phyloP scores from a whole-genome alignment of 1,140 invertebrate species.

The Drosophila bocqueti region DNA sequence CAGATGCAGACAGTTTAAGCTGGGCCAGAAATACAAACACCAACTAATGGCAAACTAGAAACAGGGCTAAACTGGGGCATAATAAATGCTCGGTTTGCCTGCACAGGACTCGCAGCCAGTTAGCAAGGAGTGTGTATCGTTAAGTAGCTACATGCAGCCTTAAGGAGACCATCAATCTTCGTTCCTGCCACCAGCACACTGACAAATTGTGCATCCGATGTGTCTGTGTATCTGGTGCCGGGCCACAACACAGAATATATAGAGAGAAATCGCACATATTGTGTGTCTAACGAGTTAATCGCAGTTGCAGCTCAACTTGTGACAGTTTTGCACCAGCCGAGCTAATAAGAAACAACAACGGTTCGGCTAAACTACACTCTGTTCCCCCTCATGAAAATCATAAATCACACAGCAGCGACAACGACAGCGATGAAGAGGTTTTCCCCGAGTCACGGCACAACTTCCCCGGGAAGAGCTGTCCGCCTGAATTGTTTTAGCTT shows the following conservation, averaged over 20 bases:
- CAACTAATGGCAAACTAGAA: constrained; percentile 31
- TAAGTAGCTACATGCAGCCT: constrained; percentile 62
- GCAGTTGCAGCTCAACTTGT: constrained; percentile 66
- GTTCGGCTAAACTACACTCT: constrained; percentile 16
- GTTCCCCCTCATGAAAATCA: constrained; percentile 55
- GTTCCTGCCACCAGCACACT: constrained; percentile 59
- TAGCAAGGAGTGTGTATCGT: constrained; percentile 27
- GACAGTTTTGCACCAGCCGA: constrained; percentile 63
- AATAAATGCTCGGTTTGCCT: constrained; percentile 61
- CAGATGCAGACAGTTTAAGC: constrained; percentile 34
- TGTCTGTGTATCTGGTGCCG: constrained; percentile 17
- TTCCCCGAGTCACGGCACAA: constrained; percentile 17
- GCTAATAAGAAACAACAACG: constrained; percentile 63
- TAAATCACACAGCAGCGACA: constrained; percentile 63
- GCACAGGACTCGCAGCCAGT: constrained; percentile 24
- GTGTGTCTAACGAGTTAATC: constrained; percentile 68
- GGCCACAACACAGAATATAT: constrained; percentile 42
- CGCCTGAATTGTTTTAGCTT: constrained; percentile 31
- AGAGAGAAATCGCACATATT: constrained; percentile 47
- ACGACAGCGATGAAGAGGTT: constrained; percentile 29
- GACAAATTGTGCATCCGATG: constrained; percentile 32
- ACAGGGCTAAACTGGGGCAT: constrained; percentile 47
- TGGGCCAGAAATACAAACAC: constrained; percentile 17
- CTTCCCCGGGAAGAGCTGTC: constrained; percentile 9
- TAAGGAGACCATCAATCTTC: constrained; percentile 70